Base-by-base conservation (phyloP, 2,113 vertebrate genomes). In the Dolichotis patagonum region DNA sequence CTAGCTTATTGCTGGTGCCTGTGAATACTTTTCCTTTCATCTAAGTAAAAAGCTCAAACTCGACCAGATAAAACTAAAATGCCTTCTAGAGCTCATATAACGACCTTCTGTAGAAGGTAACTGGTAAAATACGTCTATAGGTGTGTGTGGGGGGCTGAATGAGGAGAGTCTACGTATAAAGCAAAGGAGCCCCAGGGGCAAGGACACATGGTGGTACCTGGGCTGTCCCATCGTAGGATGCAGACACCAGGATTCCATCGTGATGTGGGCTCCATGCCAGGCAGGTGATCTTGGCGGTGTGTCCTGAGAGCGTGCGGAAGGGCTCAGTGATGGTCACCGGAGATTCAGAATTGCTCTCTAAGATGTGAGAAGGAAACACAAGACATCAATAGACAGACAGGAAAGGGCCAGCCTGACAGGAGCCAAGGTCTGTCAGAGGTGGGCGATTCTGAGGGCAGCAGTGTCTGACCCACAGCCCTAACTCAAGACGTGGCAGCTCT, bases 221-320 rank as follows among this genome's bases (percentile, higher is more conserved):
- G 0, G 99, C 99, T 1, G 99, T 99, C 41, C 99, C 99, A 82
- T 99, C 99, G 4, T 99, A 99, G 32, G 99, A 99, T 90, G 98
- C 99, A 0, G 99, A 99, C 14, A 99, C 99, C 96, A 99, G 98
- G 58, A 98, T 98, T 43, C 98, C 99, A 3, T 99, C 97, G 0
- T 99, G 99, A 97, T 99, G 99, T 0, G 99, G 99, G 94, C 99
- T 99, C 99, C 99, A 99, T 0, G 99, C 98, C 97, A 99, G 98
- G 35, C 99, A 97, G 35, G 99, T 99, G 96, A 99, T 99, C 98
- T 99, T 99, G 71, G 99, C 99, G 0, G 99, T 99, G 97, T 99
- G 99, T 54, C 99, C 99, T 4, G 98, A 97, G 73, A 99, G 98
- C 58, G 99, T 99, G 73, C 99, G 99, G 96, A 98, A 99, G 4